Evolutionary conservation across 2,888 invertebrate genomes (phyloP), one percentile per base, ranked within the genome.

Genomic region (Agriopis aurantiaria): DNA sequence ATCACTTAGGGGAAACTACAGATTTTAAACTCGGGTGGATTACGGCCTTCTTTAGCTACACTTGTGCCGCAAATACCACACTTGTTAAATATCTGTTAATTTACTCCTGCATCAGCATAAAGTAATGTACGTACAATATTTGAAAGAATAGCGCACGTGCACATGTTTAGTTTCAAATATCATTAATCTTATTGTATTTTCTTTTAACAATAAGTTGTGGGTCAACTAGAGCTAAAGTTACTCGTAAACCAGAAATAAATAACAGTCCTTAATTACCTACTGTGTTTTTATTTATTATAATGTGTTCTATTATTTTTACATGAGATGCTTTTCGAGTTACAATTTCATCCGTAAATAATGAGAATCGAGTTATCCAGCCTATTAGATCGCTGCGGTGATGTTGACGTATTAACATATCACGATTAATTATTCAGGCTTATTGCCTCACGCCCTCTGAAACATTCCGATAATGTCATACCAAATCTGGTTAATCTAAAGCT

Each of bases 401-500:
- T 81, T 78, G 80, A 79, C 78, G 71, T 78, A 81, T 82, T 80
- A 80, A 80, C 82, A 82, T 84, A 81, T 79, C 75, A 80, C 75
- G 75, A 80, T 86, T 83, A 84, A 85, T 84, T 84, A 85, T 86
- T 82, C 82, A 84, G 75, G 80, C 79, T 80, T 81, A 84, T 83
- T 80, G 80, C 79, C 78, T 77, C 74, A 75, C 71, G 69, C 69
- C 73, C 63, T 71, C 79, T 82, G 82, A 80, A 80, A 81, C 79
- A 80, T 82, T 79, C 74, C 77, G 81, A 86, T 85, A 83, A 82
- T 82, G 80, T 79, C 79, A 78, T 75, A 72, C 76, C 69, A 78
- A 78, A 79, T 75, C 77, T 80, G 71, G 69, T 73, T 74, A 71
- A 74, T 80, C 79, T 73, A 76, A 78, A 75, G 75, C 72, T 72